A percentile compares a stretch with the other conserved stretches of the same genome.
Conservation (phyloP, 2,797 vertebrate genomes). For the Taeniopygia guttata region DNA sequence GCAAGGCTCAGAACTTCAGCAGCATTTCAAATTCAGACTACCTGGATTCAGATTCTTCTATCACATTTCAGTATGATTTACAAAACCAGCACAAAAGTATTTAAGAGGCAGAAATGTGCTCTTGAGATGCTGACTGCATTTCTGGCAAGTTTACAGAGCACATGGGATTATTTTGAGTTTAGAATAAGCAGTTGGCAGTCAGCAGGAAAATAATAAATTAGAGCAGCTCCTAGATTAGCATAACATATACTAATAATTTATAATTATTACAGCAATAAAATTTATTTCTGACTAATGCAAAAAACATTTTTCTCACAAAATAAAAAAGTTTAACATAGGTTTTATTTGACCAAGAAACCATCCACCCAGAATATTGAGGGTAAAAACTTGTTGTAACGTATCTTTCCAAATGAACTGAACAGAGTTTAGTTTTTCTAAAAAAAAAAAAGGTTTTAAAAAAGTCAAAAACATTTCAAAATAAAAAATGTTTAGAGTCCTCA, state of each 20-base stretch:
- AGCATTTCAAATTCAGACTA: background rate
- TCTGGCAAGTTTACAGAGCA: background rate
- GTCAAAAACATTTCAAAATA: background rate
- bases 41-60: background rate
- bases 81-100: background rate
- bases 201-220: background rate
- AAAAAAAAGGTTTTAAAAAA: background rate
- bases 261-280: background rate
- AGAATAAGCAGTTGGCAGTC: background rate
- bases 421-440: background rate
- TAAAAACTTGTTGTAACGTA: background rate
- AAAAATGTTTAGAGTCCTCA: background rate
- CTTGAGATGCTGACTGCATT: background rate
- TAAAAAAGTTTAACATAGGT: background rate
- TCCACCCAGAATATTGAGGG: background rate
- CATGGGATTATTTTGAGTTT: background rate
- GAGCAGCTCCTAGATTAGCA: background rate
- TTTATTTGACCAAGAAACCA: background rate
- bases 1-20: background rate
- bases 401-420: background rate
- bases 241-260: background rate
- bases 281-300: background rate
- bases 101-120: background rate
- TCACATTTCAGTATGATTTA: background rate
- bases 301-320: background rate